A percentile compares a stretch with the other conserved stretches of the same genome.
phyloP scores from a whole-genome alignment of 2,113 vertebrate genomes.

The Coreoperca whiteheadi region DNA sequence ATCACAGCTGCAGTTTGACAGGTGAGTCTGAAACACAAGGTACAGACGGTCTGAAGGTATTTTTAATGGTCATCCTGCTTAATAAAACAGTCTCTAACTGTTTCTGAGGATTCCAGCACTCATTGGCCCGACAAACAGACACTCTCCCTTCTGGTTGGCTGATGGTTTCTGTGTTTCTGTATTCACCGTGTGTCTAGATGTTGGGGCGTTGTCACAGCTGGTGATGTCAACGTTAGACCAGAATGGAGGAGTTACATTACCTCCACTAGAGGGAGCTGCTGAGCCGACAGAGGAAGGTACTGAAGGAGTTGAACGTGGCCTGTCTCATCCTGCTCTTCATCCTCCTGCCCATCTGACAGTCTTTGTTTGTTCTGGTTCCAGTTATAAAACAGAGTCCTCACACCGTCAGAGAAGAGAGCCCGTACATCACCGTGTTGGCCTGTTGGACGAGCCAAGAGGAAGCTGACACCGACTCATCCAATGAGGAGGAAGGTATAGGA shows the following conservation, averaged over 20 bases:
- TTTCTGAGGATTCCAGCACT: not conserved
- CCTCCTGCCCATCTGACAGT: not conserved
- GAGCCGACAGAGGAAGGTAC: slow-evolving; percentile 28
- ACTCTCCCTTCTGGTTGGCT: not conserved
- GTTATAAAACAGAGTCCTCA: not conserved
- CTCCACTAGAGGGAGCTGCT: slow-evolving; percentile 20
- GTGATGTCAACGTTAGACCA: slow-evolving; percentile 52
- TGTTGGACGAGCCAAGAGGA: slow-evolving; percentile 68
- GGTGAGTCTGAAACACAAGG: too few relatives aligned
- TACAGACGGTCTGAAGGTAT: too few relatives aligned
- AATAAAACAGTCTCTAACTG: too few relatives aligned
- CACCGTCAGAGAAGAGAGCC: slow-evolving; percentile 7
- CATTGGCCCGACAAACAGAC: not conserved
- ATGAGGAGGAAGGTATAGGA: slow-evolving; percentile 67
- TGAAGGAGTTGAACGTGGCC: not conserved
- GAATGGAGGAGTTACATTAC: not conserved
- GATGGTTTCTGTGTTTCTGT: not conserved
- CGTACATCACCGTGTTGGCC: slow-evolving; percentile 30
- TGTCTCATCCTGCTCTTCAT: not conserved
- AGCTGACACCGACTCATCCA: slow-evolving; percentile 69
- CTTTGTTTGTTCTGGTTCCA: slow-evolving; percentile 11
- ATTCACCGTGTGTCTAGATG: slow-evolving; percentile 55
- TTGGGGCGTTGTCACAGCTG: slow-evolving; percentile 54
- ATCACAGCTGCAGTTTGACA: too few relatives aligned
- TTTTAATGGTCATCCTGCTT: too few relatives aligned